Evolutionary conservation across 2,113 vertebrate species (phyloP), one percentile per base, ranked within the genome.

Genomic region (Gymnocephalus cernua): DNA sequence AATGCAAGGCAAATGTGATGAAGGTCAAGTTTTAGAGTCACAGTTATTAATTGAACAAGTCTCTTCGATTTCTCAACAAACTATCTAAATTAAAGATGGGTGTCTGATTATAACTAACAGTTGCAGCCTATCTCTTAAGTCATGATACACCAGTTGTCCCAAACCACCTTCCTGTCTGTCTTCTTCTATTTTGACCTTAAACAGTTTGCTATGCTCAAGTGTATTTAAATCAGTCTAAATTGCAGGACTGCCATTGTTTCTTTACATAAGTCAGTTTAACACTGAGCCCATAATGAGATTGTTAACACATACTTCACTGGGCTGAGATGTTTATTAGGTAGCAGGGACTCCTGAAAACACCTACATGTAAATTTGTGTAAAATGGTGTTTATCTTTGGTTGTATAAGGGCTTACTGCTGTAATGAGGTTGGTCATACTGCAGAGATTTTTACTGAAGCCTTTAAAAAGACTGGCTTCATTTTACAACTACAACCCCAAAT

Each of bases 291-390:
- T 86, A 80, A 88, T 87, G 47, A 87, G 69, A n/a, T 83, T 84
- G 85, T 90, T 90, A 86, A 82, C 85, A 86, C 77, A 5, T 82
- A 19, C 41, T 76, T 65, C 18, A 50, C 44, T 68, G 23, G 45
- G 69, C 53, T 86, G 79, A 89, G 70, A 83, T 79, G 77, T 92
- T 79, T 74, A 86, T 89, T 82, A 66, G 57, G n/a, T 58, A 29
- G 58, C 2, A 50, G 29, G 19, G 18, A 62, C 54, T 64, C 19
- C 62, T 56, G 21, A 54, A 64, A 29, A 29, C 19, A 62, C 6
- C 14, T 45, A 16, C 29, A 53, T 54, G 29, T 56, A 29, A 67
- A 68, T 58, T 16, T 25, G 27, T 56, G 41, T 83, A 19, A 29
- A 29, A 29, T 16, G 5, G 16, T 45, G 35, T 78, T 74, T 59